These are phyloP conservation scores for Drosophila equinoxialis DNA, from an alignment of 1,140 invertebrate genomes.

Conservation along the genomic window DNA sequence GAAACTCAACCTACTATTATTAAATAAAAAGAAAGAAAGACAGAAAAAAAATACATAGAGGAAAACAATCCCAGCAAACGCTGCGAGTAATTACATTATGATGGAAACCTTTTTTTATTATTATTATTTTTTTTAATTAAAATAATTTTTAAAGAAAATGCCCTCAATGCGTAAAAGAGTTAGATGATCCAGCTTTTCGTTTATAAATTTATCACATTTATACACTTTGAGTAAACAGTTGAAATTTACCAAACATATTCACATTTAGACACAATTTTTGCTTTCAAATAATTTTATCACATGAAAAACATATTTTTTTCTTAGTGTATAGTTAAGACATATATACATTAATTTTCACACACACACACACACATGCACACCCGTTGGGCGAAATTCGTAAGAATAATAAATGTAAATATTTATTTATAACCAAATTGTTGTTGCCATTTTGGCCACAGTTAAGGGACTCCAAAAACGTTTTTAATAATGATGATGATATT, in stretches of 20 bases:
- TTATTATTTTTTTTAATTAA: no score
- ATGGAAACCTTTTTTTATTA: no score
- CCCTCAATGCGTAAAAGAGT: no score
- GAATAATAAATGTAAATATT: conserved; percentile 62
- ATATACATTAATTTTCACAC: conserved; percentile 34
- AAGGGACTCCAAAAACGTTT: conserved; percentile 28
- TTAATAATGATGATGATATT: neutral
- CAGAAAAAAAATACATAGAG: neutral
- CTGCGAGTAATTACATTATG: no score
- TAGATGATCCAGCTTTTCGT: no score
- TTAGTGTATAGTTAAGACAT: neutral
- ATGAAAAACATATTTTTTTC: neutral
- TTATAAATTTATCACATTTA: no score
- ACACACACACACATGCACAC: neutral
- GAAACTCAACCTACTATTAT: neutral
- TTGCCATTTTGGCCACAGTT: conserved; percentile 13
- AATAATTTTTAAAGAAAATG: no score
- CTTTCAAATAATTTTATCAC: neutral
- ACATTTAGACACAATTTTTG: no score
- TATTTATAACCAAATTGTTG: conserved; percentile 40
- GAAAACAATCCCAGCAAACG: neutral
- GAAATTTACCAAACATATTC: no score
- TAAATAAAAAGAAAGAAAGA: neutral
- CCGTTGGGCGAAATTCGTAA: conserved; percentile 26
- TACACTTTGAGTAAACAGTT: no score